Conservation (phyloP, 2,113 vertebrate genomes). For the Polyodon spathula region DNA sequence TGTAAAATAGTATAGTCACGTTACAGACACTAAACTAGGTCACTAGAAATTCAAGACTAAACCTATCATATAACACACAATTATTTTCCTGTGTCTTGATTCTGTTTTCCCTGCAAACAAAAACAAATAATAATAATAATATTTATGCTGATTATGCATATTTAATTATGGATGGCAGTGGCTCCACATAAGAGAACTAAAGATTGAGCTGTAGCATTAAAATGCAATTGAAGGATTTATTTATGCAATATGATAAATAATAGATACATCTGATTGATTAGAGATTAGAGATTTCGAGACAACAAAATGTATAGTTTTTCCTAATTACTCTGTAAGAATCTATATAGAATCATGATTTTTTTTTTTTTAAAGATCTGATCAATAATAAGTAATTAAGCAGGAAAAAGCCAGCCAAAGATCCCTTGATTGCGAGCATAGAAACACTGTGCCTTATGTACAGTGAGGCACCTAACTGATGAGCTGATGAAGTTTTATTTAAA, state of each 20-base stretch:
- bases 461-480: neutral
- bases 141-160: constrained; percentile 31
- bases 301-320: constrained; percentile 27
- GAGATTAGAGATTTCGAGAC: constrained; percentile 16
- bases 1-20: neutral
- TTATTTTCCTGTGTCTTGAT: too few species aligned
- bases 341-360: constrained; percentile 23
- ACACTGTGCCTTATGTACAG: constrained; percentile 1
- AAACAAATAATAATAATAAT: constrained; percentile 23
- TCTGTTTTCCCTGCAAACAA: neutral
- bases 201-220: constrained; percentile 63
- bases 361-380: constrained; percentile 30
- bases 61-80: too few species aligned
- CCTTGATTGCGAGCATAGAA: constrained; percentile 14
- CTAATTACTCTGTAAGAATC: constrained; percentile 40
- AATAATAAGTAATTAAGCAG: constrained; percentile 50
- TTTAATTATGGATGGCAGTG: constrained; percentile 31
- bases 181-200: constrained; percentile 32
- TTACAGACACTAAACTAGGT: constrained; percentile 41
- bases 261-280: constrained; percentile 24
- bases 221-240: constrained; percentile 56
- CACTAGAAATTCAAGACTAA: constrained; percentile 17
- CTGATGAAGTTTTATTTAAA: neutral
- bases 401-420: constrained; percentile 34
- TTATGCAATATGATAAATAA: constrained; percentile 32